A percentile compares a stretch with the other conserved stretches of the same genome.
Evolutionary conservation across 1,140 invertebrate genomes (phyloP).

Genomic region (Delia radicum): DNA sequence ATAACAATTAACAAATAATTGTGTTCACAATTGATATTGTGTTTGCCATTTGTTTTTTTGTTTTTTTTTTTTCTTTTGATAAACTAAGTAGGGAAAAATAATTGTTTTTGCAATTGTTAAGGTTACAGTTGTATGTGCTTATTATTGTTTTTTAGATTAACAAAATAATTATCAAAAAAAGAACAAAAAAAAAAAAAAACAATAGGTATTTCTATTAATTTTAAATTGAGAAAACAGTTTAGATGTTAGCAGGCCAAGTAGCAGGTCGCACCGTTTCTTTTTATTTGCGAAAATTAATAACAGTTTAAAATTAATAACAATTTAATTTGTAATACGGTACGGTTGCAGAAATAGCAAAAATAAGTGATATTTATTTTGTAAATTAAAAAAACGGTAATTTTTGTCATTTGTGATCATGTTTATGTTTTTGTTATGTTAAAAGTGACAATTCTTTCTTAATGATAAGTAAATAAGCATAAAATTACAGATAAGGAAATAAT

Average conservation of each 20-base stretch:
- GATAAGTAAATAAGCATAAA: too few species aligned
- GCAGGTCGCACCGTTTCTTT: not conserved
- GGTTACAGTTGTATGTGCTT: not conserved
- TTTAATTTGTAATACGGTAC: not conserved
- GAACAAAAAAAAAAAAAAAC: not conserved
- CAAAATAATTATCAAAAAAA: not conserved
- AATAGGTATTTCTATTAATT: not conserved
- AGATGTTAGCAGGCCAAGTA: not conserved
- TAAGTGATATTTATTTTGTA: not conserved
- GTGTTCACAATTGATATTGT: not conserved
- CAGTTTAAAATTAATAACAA: not conserved
- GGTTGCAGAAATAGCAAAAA: not conserved
- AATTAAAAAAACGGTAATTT: not conserved
- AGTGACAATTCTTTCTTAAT: too few species aligned
- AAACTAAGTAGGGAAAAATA: not conserved
- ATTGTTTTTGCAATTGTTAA: not conserved
- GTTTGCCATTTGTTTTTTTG: not conserved
- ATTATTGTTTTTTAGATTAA: not conserved
- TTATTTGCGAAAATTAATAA: not conserved
- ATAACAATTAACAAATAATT: not conserved
- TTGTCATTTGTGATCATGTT: too few species aligned
- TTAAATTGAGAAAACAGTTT: not conserved
- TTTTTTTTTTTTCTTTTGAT: not conserved
- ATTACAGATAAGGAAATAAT: too few species aligned
- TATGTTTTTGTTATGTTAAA: too few species aligned